Percentiles rank a stretch among this genome's conserved stretches.
These are phyloP conservation scores for Chondrosia reniformis DNA, from an alignment of 37 sponge, comb jelly and placozoan genomes.

Conservation along the genomic window DNA sequence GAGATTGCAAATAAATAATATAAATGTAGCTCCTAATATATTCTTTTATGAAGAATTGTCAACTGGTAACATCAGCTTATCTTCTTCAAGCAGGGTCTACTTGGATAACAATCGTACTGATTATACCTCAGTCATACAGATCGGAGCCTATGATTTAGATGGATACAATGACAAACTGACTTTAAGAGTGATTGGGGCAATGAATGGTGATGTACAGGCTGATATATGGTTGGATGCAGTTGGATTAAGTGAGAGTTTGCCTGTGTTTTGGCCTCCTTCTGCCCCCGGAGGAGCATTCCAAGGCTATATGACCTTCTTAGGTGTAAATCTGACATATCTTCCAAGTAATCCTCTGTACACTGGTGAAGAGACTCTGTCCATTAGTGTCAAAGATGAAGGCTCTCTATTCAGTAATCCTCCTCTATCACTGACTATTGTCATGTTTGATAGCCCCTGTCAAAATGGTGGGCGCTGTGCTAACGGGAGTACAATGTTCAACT, in stretches of 20 bases:
- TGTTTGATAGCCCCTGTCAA: constrained; percentile 59
- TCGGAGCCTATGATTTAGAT: constrained; percentile 69
- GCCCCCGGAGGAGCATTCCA: background rate
- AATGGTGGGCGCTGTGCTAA: constrained; percentile 75
- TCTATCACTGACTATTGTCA: constrained; percentile 30
- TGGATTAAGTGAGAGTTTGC: constrained; percentile 39
- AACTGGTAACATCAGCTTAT: background rate
- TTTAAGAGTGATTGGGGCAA: background rate
- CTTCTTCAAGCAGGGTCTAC: background rate
- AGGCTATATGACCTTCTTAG: constrained; percentile 61
- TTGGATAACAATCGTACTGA: constrained; percentile 51
- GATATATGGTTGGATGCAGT: constrained; percentile 52
- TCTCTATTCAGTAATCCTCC: background rate
- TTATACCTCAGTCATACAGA: constrained; percentile 19
- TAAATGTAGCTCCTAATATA: constrained; percentile 38
- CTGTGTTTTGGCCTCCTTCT: constrained; percentile 26
- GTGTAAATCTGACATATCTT: constrained; percentile 56
- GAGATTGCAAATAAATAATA: constrained; percentile 38
- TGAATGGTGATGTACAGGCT: constrained; percentile 11
- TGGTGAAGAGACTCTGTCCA: constrained; percentile 39
- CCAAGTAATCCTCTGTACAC: constrained; percentile 31
- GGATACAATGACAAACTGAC: constrained; percentile 60
- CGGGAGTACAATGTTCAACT: constrained; percentile 47
- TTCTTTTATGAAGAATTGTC: constrained; percentile 34
- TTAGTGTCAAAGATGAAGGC: constrained; percentile 30